A percentile compares a stretch with the other conserved stretches of the same genome.
Conservation (phyloP, 1,140 invertebrate genomes). For the Papilio aristodemus region DNA sequence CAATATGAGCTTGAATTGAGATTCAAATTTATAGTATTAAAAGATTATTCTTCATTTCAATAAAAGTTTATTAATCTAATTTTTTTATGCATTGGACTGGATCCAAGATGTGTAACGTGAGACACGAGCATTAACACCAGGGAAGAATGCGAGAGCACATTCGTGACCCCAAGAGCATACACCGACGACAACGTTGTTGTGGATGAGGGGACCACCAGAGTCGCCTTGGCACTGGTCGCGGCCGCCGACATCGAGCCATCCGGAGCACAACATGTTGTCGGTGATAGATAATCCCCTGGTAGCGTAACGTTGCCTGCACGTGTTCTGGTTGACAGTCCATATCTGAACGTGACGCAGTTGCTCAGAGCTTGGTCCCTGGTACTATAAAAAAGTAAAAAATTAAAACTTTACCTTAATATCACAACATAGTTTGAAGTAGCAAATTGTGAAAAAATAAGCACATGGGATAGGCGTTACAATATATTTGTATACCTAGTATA, state of each 20-base stretch:
- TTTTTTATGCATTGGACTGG: conserved; percentile 43
- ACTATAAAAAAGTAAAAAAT: conserved; percentile 45
- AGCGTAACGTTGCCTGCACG: conserved; percentile 25
- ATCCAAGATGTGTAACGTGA: conserved; percentile 56
- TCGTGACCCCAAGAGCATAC: conserved; percentile 81
- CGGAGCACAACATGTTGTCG: conserved; percentile 43
- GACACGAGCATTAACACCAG: conserved; percentile 80
- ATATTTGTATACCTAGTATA: too few species aligned
- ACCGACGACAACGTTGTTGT: conserved; percentile 77
- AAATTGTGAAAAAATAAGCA: too few species aligned
- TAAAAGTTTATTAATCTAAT: not conserved
- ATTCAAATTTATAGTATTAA: not conserved
- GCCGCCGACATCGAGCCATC: conserved; percentile 49
- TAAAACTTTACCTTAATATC: too few species aligned
- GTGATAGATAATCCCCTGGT: not conserved
- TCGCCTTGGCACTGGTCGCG: conserved; percentile 78
- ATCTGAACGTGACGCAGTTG: conserved; percentile 40
- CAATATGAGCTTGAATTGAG: not conserved
- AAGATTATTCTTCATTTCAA: not conserved
- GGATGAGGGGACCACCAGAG: conserved; percentile 83
- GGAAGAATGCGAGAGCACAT: conserved; percentile 76
- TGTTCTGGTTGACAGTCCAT: conserved; percentile 46
- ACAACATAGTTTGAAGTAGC: not conserved
- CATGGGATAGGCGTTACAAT: too few species aligned
- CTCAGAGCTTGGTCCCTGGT: conserved; percentile 30